phyloP scores from a whole-genome alignment of 2,113 vertebrate species.

The Dascyllus trimaculatus region DNA sequence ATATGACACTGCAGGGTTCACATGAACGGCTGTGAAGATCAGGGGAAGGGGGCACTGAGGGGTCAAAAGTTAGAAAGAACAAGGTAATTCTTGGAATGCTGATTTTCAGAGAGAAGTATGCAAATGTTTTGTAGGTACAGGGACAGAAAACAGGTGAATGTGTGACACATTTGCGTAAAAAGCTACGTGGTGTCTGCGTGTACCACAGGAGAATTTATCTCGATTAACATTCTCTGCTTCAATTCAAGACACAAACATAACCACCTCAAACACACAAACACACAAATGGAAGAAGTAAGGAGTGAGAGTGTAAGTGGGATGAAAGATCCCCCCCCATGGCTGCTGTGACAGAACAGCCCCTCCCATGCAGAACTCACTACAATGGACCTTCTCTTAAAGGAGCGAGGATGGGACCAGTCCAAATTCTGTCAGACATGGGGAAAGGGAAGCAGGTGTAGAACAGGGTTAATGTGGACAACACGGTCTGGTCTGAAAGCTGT shows the following conservation, averaged over 20 bases:
- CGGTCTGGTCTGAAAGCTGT: neutral
- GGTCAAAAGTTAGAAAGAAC: slow-evolving; percentile 12
- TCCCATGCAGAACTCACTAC: slow-evolving; percentile 81
- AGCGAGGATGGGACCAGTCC: slow-evolving; percentile 67
- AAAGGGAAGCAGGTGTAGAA: slow-evolving; percentile 56
- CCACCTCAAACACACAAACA: slow-evolving; percentile 52
- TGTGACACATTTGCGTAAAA: neutral
- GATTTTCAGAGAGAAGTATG: slow-evolving; percentile 13
- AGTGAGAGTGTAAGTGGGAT: slow-evolving; percentile 32
- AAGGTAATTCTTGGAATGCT: neutral
- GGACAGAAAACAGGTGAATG: neutral
- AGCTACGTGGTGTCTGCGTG: slow-evolving; percentile 1
- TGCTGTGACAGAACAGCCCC: slow-evolving; percentile 55
- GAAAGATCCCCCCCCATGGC: slow-evolving; percentile 20
- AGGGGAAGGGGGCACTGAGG: neutral
- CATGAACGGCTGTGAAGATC: neutral
- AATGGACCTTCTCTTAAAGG: slow-evolving; percentile 83
- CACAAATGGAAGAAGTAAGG: slow-evolving; percentile 24
- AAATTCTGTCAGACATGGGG: slow-evolving; percentile 77
- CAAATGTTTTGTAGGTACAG: neutral
- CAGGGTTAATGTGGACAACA: slow-evolving; percentile 42
- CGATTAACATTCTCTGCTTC: neutral
- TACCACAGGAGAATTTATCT: neutral
- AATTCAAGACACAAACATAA: slow-evolving; percentile 24
- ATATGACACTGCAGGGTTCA: slow-evolving; percentile 33